These are phyloP conservation scores for Ephydatia muelleri DNA, from an alignment of 37 sponge, comb jelly and placozoan genomes.

Conservation along the genomic window DNA sequence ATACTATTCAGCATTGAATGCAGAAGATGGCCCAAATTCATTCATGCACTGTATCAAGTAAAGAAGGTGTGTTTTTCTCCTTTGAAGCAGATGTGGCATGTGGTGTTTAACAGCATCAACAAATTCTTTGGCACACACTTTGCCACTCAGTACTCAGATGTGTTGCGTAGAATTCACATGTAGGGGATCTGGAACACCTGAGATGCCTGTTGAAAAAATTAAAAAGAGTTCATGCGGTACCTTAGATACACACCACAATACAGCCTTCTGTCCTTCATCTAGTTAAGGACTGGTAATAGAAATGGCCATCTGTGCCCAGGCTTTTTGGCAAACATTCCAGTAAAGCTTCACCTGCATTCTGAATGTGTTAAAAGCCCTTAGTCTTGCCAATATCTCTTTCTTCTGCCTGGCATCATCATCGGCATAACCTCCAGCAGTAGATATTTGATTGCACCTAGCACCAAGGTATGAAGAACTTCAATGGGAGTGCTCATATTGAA, in stretches of 20 bases:
- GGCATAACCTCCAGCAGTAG: constrained; percentile 27
- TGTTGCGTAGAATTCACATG: too few species aligned
- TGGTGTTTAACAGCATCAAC: too few species aligned
- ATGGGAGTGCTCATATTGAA: constrained; percentile 28
- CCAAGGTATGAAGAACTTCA: constrained; percentile 46
- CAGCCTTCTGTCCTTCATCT: neutral
- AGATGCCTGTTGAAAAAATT: neutral
- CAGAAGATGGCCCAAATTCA: too few species aligned
- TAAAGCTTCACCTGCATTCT: constrained; percentile 18
- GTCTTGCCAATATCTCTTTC: constrained; percentile 30
- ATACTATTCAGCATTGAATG: too few species aligned
- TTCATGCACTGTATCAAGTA: too few species aligned
- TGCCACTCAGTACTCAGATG: too few species aligned
- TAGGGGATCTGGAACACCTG: too few species aligned
- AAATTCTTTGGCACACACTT: too few species aligned
- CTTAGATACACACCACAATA: constrained; percentile 11
- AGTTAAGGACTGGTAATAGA: constrained; percentile 16
- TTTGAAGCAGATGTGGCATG: too few species aligned
- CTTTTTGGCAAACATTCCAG: constrained; percentile 28
- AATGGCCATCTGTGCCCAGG: constrained; percentile 29
- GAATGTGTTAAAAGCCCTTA: constrained; percentile 33
- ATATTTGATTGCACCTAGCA: constrained; percentile 52
- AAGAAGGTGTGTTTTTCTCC: too few species aligned
- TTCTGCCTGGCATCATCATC: constrained; percentile 9
- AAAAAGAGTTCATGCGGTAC: neutral